Evolutionary conservation across 1,140 invertebrate species (phyloP).

Genomic region (Ostrea edulis): DNA sequence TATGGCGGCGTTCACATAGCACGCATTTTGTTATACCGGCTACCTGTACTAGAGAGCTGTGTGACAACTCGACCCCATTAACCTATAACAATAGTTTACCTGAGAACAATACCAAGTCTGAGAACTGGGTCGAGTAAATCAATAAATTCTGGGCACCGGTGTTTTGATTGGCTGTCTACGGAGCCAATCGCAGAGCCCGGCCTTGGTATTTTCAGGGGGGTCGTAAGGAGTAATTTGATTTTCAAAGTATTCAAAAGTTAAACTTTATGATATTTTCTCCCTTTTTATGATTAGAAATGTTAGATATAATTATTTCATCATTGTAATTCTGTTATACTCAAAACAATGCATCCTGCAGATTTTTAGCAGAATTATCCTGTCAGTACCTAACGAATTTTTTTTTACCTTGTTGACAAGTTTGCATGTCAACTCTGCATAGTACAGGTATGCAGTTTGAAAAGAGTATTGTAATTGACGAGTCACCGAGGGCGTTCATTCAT

Average conservation of each 20-base stretch:
- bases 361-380: background rate
- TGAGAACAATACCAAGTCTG: conserved; percentile 36
- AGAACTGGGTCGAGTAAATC: conserved; percentile 33
- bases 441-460: conserved; percentile 33
- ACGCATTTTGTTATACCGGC: background rate
- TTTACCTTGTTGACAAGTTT: background rate
- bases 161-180: background rate
- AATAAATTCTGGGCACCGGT: conserved; percentile 22
- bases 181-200: conserved; percentile 3
- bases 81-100: conserved; percentile 39
- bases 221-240: background rate
- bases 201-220: conserved; percentile 23
- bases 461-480: conserved; percentile 17
- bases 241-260: background rate
- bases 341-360: background rate
- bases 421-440: conserved; percentile 31
- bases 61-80: conserved; percentile 33
- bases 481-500: conserved; percentile 33
- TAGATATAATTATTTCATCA: background rate
- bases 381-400: background rate
- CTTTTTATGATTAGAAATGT: background rate
- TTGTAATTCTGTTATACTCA: background rate
- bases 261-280: background rate
- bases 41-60: conserved; percentile 2
- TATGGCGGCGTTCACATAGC: conserved; percentile 2